These are phyloP conservation scores for Paramormyrops hopkinsi DNA, from an alignment of 2,797 vertebrate species.

Conservation along the genomic window DNA sequence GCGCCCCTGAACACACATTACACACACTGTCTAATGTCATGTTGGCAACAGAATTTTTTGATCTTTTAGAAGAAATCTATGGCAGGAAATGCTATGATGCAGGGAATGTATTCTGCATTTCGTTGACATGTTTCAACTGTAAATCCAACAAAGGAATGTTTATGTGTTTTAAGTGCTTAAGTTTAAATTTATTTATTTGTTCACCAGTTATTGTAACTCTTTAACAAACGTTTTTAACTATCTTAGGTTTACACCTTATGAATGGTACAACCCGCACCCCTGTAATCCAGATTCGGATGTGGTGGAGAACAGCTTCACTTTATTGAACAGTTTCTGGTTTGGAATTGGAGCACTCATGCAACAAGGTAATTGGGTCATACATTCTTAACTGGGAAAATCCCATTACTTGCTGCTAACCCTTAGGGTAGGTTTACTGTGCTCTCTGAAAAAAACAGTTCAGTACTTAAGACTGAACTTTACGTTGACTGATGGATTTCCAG, in stretches of 20 bases:
- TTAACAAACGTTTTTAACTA: constrained; percentile 53
- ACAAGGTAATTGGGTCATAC: constrained; percentile 74
- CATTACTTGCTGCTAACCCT: constrained; percentile 6
- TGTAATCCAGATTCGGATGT: constrained; percentile 96
- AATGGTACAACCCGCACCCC: constrained; percentile 97
- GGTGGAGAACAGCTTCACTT: constrained; percentile 97
- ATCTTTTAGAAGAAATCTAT: not conserved
- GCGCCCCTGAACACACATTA: not conserved
- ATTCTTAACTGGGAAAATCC: not conserved
- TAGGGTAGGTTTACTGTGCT: not conserved
- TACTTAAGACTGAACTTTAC: not conserved
- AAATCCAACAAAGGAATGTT: not conserved
- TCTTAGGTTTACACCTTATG: constrained; percentile 91
- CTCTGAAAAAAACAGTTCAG: not conserved
- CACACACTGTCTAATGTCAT: not conserved
- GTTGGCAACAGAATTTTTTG: not conserved
- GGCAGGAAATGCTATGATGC: not conserved
- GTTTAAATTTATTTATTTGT: not conserved
- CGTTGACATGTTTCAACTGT: not conserved
- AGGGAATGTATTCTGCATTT: not conserved
- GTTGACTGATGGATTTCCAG: not conserved
- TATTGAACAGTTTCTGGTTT: constrained; percentile 97
- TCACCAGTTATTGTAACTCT: not conserved
- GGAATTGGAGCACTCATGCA: constrained; percentile 98
- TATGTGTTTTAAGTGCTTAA: not conserved